Evolutionary conservation across 2,888 invertebrate species (phyloP).

Genomic region (Branchellion lobata): DNA sequence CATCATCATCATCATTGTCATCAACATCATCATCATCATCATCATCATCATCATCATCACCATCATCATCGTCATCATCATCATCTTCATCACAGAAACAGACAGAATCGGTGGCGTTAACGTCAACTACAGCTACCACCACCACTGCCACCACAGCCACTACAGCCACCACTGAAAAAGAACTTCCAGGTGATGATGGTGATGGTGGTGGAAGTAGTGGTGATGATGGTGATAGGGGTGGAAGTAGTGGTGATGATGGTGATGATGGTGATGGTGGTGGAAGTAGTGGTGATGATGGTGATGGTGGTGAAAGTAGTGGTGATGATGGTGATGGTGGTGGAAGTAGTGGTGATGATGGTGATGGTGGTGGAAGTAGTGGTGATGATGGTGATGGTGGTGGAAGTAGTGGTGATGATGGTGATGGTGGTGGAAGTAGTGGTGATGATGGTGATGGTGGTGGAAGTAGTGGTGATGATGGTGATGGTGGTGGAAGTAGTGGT

Average conservation of each 20-base stretch:
- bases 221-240: constrained; percentile 31
- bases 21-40: constrained; percentile 2
- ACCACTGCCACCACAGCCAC: not conserved
- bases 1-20: not conserved
- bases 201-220: too few species aligned
- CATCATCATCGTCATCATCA: not conserved
- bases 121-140: too few species aligned
- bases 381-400: too few species aligned
- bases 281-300: not conserved
- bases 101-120: too few species aligned
- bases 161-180: not conserved
- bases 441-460: too few species aligned
- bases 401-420: too few species aligned
- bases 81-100: not conserved
- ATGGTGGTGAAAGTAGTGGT: not conserved
- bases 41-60: constrained; percentile 5
- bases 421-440: too few species aligned
- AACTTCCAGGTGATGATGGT: constrained; percentile 7
- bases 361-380: too few species aligned
- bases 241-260: not conserved
- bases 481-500: too few species aligned
- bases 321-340: too few species aligned
- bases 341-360: too few species aligned
- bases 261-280: not conserved
- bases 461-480: too few species aligned